Percentiles rank a stretch among this genome's conserved stretches.
phyloP scores from a whole-genome alignment of 1,140 invertebrate genomes.

The Drosophila parvula region DNA sequence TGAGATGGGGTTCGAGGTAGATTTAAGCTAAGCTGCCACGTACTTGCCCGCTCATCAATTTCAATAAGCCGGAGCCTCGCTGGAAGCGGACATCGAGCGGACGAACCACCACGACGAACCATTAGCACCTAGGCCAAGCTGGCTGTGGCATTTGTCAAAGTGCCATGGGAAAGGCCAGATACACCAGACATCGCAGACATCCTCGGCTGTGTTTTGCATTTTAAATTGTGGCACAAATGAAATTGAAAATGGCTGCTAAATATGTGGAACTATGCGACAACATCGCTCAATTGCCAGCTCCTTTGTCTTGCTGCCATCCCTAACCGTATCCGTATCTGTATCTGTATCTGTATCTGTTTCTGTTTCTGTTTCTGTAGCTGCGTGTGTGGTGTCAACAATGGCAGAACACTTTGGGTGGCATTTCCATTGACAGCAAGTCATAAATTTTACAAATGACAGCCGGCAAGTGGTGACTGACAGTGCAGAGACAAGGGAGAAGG shows the following conservation, averaged over 20 bases:
- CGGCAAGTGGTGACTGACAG: constrained; percentile 66
- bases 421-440: constrained; percentile 79
- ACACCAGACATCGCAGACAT: constrained; percentile 29
- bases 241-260: constrained; percentile 80
- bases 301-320: constrained; percentile 29
- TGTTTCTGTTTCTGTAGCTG: constrained; percentile 23
- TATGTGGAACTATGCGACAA: constrained; percentile 76
- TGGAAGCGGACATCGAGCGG: constrained; percentile 26
- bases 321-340: constrained; percentile 26
- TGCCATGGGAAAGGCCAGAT: constrained; percentile 23
- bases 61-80: constrained; percentile 62
- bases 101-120: constrained; percentile 56
- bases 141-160: constrained; percentile 75
- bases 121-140: constrained; percentile 74
- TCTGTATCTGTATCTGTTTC: constrained; percentile 1
- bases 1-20: constrained; percentile 51
- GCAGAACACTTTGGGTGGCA: constrained; percentile 72
- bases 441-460: constrained; percentile 76
- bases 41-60: constrained; percentile 80
- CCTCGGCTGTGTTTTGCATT: constrained; percentile 76
- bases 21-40: constrained; percentile 79
- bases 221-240: constrained; percentile 79
- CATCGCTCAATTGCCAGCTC: constrained; percentile 49
- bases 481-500: background rate
- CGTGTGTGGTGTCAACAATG: constrained; percentile 72